phyloP scores from a whole-genome alignment of 2,113 vertebrate species.

The Apteryx mantelli region DNA sequence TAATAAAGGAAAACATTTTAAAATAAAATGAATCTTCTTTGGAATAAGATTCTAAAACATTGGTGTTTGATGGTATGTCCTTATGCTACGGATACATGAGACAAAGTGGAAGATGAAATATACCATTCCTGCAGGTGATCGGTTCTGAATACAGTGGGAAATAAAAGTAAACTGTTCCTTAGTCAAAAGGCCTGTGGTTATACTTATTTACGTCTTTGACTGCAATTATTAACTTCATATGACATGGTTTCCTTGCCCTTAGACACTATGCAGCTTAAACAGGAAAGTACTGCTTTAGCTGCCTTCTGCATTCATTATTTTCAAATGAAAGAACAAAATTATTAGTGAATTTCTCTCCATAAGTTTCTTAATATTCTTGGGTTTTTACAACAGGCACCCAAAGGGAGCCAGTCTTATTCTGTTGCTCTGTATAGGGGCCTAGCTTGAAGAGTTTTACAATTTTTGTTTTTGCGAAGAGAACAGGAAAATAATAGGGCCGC shows the following conservation, averaged over 20 bases:
- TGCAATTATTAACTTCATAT: neutral
- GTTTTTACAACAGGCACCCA: neutral
- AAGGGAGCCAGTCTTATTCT: neutral
- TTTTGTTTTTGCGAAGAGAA: neutral
- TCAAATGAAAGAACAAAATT: neutral
- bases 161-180: neutral
- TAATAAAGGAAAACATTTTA: neutral
- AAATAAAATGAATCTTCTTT: neutral
- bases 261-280: neutral
- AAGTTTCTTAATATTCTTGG: neutral
- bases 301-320: neutral
- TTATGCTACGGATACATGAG: rapidly evolving
- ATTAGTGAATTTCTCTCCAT: neutral
- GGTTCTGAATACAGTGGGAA: neutral
- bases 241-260: neutral
- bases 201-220: neutral
- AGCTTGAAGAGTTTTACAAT: neutral
- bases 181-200: neutral
- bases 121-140: neutral
- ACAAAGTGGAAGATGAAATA: neutral
- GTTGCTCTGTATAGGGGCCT: neutral
- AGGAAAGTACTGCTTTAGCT: neutral
- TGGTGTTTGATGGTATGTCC: neutral
- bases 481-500: neutral
- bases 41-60: neutral